Conservation (phyloP, 1,140 invertebrate genomes). For the Steinernema feltiae region DNA sequence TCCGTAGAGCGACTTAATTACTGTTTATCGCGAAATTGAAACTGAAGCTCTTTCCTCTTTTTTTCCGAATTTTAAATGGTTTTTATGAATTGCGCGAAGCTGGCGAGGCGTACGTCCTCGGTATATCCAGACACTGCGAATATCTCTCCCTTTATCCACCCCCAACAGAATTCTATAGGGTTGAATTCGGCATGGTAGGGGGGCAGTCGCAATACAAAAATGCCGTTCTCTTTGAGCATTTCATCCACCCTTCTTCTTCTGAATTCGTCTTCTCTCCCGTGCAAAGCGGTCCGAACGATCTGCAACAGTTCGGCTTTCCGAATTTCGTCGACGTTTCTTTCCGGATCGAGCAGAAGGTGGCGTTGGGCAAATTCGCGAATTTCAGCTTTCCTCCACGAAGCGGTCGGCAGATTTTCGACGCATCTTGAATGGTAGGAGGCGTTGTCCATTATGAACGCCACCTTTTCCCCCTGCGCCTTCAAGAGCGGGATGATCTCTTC, state of each 20-base stretch:
- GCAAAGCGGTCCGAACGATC: neutral
- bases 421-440: neutral
- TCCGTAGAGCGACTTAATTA: no score
- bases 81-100: no score
- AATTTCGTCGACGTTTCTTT: neutral
- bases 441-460: neutral
- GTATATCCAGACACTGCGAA: no score
- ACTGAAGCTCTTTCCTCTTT: neutral
- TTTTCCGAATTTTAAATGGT: neutral
- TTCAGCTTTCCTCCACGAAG: neutral
- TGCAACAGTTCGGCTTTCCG: neutral
- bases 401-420: neutral
- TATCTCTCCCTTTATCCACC: neutral
- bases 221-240: neutral
- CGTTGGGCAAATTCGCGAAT: neutral
- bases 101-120: no score
- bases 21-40: neutral
- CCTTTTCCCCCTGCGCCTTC: neutral
- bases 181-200: neutral
- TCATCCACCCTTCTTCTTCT: neutral
- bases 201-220: neutral
- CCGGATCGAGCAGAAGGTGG: neutral
- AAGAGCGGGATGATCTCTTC: neutral
- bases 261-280: neutral
- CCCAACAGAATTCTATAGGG: neutral